phyloP scores from a whole-genome alignment of 2,797 vertebrate species.

The Phyllotis vaccarum region DNA sequence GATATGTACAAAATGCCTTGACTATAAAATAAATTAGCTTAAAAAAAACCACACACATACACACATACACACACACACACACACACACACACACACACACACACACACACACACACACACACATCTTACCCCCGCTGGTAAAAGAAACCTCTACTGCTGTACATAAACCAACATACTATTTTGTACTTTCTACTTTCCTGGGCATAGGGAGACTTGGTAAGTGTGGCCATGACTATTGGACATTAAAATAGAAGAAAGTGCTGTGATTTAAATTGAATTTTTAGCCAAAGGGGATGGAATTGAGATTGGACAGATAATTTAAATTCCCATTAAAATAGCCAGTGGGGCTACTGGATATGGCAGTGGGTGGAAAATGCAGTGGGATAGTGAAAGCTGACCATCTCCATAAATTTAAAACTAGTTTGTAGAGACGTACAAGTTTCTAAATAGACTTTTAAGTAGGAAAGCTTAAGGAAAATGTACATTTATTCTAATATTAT shows the following conservation, averaged over 20 bases:
- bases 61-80: too few species aligned
- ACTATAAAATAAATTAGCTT: too few species aligned
- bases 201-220: neutral
- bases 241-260: neutral
- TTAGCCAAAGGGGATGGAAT: slow-evolving; percentile 1
- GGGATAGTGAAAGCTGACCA: neutral
- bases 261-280: slow-evolving; percentile 14
- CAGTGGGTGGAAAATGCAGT: neutral
- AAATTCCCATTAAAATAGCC: slow-evolving; percentile 24
- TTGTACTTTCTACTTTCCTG: neutral
- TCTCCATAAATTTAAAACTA: neutral
- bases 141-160: neutral
- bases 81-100: neutral
- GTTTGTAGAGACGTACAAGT: neutral
- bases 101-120: too few species aligned
- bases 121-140: neutral
- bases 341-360: neutral
- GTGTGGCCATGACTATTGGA: neutral
- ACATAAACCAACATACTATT: neutral
- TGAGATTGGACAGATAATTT: slow-evolving; percentile 9
- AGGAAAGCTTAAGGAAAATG: neutral
- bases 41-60: too few species aligned
- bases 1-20: too few species aligned
- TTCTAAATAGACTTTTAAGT: neutral
- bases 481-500: neutral